Percentiles rank a stretch among this genome's conserved stretches.
phyloP scores from a whole-genome alignment of 1,140 invertebrate genomes.

The Cyclargus thomasi region DNA sequence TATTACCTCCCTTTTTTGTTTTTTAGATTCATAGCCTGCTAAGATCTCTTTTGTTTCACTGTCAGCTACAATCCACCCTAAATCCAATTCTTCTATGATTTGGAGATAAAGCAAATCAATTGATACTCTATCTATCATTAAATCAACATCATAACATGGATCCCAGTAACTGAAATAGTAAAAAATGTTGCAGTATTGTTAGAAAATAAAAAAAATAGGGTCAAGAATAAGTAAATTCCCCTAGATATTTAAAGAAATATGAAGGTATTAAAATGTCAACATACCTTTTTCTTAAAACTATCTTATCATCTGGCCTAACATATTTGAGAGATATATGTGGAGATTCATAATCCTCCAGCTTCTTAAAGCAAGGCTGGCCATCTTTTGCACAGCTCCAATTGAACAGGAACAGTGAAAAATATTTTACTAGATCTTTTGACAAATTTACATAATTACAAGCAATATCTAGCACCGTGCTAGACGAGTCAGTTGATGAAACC shows the following conservation, averaged over 20 bases:
- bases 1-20: slow-evolving; percentile 87
- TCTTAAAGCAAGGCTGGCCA: slow-evolving; percentile 85
- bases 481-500: slow-evolving; percentile 87
- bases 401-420: slow-evolving; percentile 92
- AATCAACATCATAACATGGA: slow-evolving; percentile 85
- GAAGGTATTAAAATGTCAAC: slow-evolving; percentile 5
- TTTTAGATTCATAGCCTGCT: slow-evolving; percentile 81
- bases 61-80: slow-evolving; percentile 87
- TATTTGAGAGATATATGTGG: slow-evolving; percentile 91
- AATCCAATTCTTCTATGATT: slow-evolving; percentile 88
- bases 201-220: background rate
- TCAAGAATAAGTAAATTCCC: background rate
- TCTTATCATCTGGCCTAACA: slow-evolving; percentile 78
- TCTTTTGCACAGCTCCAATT: slow-evolving; percentile 83
- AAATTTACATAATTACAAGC: slow-evolving; percentile 86
- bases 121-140: slow-evolving; percentile 87
- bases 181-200: background rate
- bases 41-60: slow-evolving; percentile 83
- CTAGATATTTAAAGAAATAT: background rate
- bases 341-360: slow-evolving; percentile 96
- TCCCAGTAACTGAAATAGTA: slow-evolving; percentile 90
- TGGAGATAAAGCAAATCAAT: slow-evolving; percentile 93
- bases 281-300: slow-evolving; percentile 86
- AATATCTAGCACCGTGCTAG: slow-evolving; percentile 87
- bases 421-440: slow-evolving; percentile 84